Percentiles rank a stretch among this genome's conserved stretches.
Evolutionary conservation across 2,888 invertebrate species (phyloP).

Genomic region (Hemithea aestivaria): DNA sequence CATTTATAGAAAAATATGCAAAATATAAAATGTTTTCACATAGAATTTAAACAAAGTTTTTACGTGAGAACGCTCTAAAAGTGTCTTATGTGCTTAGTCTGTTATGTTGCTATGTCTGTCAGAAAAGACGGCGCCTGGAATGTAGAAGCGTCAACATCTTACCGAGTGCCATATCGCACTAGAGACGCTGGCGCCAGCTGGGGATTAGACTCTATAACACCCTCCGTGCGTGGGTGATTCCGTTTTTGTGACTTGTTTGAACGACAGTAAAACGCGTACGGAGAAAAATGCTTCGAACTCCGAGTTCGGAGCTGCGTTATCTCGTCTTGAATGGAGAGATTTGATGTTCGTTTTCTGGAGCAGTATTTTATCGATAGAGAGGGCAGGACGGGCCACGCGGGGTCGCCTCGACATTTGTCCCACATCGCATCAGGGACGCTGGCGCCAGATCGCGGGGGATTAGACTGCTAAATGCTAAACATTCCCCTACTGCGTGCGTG

Average conservation of each 20-base stretch:
- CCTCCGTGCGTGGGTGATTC: background rate
- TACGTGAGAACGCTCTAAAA: too few relatives aligned
- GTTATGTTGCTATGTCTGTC: too few relatives aligned
- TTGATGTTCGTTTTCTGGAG: slow-evolving; percentile 11
- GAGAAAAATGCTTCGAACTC: too few relatives aligned
- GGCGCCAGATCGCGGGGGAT: slow-evolving; percentile 41
- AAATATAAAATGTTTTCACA: too few relatives aligned
- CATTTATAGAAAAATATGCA: too few relatives aligned
- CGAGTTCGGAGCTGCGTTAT: background rate
- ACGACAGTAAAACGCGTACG: background rate
- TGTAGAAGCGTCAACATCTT: too few relatives aligned
- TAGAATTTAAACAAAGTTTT: too few relatives aligned
- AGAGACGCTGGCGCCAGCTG: background rate
- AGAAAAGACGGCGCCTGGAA: too few relatives aligned
- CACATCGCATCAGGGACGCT: slow-evolving; percentile 39
- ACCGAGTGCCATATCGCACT: background rate
- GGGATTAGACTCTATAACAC: background rate
- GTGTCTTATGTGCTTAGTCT: too few relatives aligned
- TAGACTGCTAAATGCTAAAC: slow-evolving; percentile 17
- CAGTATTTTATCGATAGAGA: slow-evolving; percentile 29
- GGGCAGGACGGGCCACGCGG: slow-evolving; percentile 18
- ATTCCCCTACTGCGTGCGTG: slow-evolving; percentile 11
- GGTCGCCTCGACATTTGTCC: slow-evolving; percentile 44
- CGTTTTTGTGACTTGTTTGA: slow-evolving; percentile 2
- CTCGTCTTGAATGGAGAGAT: slow-evolving; percentile 1